phyloP scores from a whole-genome alignment of 2,888 invertebrate species.

The Trilocha varians region DNA sequence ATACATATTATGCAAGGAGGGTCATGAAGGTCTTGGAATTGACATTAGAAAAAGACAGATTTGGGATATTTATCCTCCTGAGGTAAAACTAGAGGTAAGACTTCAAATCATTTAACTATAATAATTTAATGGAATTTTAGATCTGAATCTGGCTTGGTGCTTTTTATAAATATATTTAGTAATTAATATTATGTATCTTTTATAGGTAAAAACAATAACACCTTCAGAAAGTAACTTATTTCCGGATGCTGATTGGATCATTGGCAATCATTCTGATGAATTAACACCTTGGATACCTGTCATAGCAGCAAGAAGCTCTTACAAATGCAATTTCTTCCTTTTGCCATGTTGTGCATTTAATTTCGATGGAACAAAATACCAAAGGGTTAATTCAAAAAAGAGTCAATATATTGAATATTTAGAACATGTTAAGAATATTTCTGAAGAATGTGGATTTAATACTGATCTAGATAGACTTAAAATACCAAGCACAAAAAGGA shows the following conservation, averaged over 20 bases:
- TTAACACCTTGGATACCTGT: constrained; percentile 99
- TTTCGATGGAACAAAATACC: constrained; percentile 89
- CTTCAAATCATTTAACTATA: no score
- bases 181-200: constrained; percentile 14
- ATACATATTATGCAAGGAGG: constrained; percentile 87
- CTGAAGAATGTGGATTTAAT: constrained; percentile 81
- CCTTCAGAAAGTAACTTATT: constrained; percentile 79
- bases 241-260: constrained; percentile 90
- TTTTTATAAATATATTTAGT: no score
- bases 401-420: constrained; percentile 87
- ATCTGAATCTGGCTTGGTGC: no score
- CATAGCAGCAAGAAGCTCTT: constrained; percentile 85
- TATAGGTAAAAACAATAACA: constrained; percentile 77
- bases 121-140: no score
- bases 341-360: constrained; percentile 97
- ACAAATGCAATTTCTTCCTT: constrained; percentile 85
- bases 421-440: constrained; percentile 75
- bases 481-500: constrained; percentile 97
- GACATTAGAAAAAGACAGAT: constrained; percentile 90
- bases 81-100: constrained; percentile 77
- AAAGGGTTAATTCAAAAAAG: constrained; percentile 76
- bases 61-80: constrained; percentile 85
- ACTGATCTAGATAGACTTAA: constrained; percentile 86
- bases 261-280: constrained; percentile 99
- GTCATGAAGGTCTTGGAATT: constrained; percentile 85